phyloP scores from a whole-genome alignment of 2,888 invertebrate species.

The Icerya purchasi region DNA sequence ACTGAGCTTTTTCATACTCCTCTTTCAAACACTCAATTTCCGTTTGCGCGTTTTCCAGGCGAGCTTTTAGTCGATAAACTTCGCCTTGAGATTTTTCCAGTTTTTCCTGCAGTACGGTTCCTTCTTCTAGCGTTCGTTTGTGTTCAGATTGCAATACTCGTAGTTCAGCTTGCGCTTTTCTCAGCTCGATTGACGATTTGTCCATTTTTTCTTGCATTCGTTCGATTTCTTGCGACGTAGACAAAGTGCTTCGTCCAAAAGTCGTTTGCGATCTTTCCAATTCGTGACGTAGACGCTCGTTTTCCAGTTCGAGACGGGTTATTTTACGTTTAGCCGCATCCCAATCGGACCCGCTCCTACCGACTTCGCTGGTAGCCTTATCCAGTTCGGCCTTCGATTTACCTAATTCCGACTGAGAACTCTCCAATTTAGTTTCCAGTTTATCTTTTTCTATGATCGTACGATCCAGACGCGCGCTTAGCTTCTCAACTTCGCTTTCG shows the following conservation, averaged over 20 bases:
- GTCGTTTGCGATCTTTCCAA: constrained; percentile 63
- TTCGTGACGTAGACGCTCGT: constrained; percentile 68
- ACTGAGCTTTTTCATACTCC: constrained; percentile 71
- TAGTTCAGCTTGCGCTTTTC: constrained; percentile 71
- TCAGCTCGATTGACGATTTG: constrained; percentile 59
- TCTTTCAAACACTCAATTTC: constrained; percentile 83
- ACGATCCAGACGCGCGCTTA: constrained; percentile 65
- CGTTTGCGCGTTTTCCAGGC: constrained; percentile 82
- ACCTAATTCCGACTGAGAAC: constrained; percentile 78
- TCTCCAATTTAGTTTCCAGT: constrained; percentile 72
- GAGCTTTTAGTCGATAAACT: constrained; percentile 79
- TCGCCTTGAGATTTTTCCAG: constrained; percentile 86
- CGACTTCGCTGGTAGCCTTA: constrained; percentile 72
- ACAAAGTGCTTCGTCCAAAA: constrained; percentile 59
- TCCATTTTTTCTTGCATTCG: constrained; percentile 66
- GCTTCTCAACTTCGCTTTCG: constrained; percentile 77
- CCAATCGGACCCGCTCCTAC: constrained; percentile 73
- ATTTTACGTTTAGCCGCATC: constrained; percentile 63
- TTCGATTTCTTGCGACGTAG: constrained; percentile 62
- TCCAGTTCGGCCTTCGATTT: constrained; percentile 86
- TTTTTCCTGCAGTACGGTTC: constrained; percentile 71
- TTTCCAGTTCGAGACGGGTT: constrained; percentile 69
- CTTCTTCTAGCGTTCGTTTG: constrained; percentile 63
- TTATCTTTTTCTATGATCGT: constrained; percentile 78
- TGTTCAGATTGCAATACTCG: constrained; percentile 80